Base-by-base conservation (phyloP, 2,797 vertebrate genomes). In the Oceanodroma leucorhoa region DNA sequence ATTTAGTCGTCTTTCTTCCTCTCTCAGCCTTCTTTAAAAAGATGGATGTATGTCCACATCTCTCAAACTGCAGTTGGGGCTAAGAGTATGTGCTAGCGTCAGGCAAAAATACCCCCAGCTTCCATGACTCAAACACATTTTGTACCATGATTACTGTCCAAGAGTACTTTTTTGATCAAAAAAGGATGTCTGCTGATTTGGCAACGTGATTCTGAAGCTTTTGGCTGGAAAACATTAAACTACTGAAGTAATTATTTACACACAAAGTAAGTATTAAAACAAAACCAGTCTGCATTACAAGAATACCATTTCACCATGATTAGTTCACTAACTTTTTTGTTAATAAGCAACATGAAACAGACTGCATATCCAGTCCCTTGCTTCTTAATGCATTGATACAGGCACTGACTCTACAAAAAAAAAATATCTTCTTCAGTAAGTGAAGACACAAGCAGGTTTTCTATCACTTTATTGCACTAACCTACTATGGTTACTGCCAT, bases 161-260 rank as follows among this genome's bases (percentile, higher is more conserved):
- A 22, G 38, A 40, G 29, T 53, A 54, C 19, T 51, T 94, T 93
- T 93, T 73, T 69, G 19, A 60, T 45, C 8, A 32, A 53, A 81
- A 84, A 69, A 13, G 5, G 26, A 54, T 46, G 7, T 38, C 41
- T 87, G 57, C 48, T 90, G 54, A 76, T 85, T 93, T 67, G 71
- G 57, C 40, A 85, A 67, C 24, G 26, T 6, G 15, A 51, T 87
- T 91, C 85, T 67, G 88, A 81, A 90, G 43, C 30, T 90, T 94
- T 71, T 85, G 23, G 51, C 87, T 89, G 32, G 92, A 78, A 95
- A 88, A 90, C 21, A 89, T 94, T 95, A 87, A 96, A 75, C 89
- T 80, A 83, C 71, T 79, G 32, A 73, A 87, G 83, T 84, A 96
- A 97, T 97, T 93, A 96, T 96, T 96, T 95, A 96, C 91, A 43